Evolutionary conservation across 2,113 vertebrate species (phyloP), one percentile per base, ranked within the genome.

Genomic region (Chlorocebus sabaeus): DNA sequence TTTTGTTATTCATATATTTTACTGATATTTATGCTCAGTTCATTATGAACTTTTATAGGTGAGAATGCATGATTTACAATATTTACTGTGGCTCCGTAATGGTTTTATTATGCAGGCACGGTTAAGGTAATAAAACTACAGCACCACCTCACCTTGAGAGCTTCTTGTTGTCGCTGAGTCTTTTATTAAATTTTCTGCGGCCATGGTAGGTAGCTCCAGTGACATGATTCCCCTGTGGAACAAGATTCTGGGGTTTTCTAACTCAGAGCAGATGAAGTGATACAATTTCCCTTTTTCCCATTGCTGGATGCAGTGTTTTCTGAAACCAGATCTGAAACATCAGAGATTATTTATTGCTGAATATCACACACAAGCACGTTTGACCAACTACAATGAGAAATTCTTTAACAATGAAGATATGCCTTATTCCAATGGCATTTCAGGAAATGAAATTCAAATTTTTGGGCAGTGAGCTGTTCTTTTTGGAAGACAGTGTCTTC

Each of bases 401-500:
- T 50, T 8, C 73, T 92, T 55, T 94, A 97, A 92, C 93, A 98
- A 94, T 90, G 59, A 97, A 97, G 86, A 95, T 52, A 72, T 82
- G 75, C 67, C 89, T 98, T 97, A 95, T 95, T 93, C 84, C 70
- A 91, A 50, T 89, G 97, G 89, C 96, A 98, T 97, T 97, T 97
- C 96, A 97, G 90, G 80, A 98, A 97, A 98, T 94, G 55, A 97
- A 98, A 98, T 97, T 97, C 96, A 98, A n/a, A 96, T 94, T 91
- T 97, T 92, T 64, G 92, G 55, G 72, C 95, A 97, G 80, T 43
- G 73, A 93, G 45, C 68, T 96, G 25, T 98, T 67, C 73, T 96
- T 93, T 97, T 64, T 72, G 59, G 96, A 67, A 89, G 85, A 67
- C 3, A 14, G 55, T 35, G 72, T 96, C 87, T 94, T 97, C 67